Conservation (phyloP, 1,140 invertebrate genomes). For the Planococcus citri region DNA sequence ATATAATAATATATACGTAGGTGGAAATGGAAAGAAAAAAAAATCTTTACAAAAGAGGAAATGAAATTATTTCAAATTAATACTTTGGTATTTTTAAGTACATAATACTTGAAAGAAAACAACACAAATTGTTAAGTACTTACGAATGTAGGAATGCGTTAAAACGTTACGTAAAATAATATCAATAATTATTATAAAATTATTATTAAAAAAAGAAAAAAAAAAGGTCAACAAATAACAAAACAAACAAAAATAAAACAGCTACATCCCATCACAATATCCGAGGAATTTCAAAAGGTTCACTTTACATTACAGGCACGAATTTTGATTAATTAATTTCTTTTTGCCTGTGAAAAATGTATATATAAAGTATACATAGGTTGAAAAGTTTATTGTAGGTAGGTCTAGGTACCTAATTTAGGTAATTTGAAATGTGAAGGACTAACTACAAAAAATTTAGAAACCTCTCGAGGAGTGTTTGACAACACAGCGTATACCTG, state of each 20-base stretch:
- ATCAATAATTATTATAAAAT: neutral
- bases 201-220: neutral
- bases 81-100: constrained; percentile 20
- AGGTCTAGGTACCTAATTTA: neutral
- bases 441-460: too few species aligned
- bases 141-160: neutral
- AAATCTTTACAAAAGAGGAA: neutral
- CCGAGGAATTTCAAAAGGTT: neutral
- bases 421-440: too few species aligned
- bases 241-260: neutral
- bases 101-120: neutral
- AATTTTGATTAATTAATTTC: neutral
- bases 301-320: neutral
- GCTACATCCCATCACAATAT: neutral
- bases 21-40: too few species aligned
- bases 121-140: neutral
- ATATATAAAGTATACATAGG: neutral
- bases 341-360: neutral
- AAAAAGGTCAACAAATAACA: neutral
- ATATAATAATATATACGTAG: too few species aligned
- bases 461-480: too few species aligned
- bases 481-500: too few species aligned
- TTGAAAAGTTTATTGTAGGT: too few species aligned
- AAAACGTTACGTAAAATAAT: too few species aligned
- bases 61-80: constrained; percentile 13